Evolutionary conservation across 2,888 invertebrate genomes (phyloP).

Genomic region (Ischnus inquisitorius): DNA sequence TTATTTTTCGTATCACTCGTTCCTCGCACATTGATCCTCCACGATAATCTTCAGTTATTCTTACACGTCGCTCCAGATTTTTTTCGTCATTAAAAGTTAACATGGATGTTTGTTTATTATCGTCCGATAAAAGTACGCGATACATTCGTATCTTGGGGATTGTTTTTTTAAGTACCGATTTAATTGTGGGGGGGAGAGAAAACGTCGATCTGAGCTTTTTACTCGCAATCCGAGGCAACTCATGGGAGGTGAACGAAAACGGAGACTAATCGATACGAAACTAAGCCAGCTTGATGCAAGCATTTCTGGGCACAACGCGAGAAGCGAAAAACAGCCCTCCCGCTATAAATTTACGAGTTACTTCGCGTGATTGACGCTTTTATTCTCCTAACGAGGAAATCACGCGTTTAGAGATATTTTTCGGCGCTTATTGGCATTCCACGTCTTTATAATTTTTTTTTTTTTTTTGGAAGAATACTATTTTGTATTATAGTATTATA

Average conservation of each 20-base stretch:
- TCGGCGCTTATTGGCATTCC: constrained; percentile 55
- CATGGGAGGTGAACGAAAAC: not conserved
- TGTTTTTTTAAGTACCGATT: not conserved
- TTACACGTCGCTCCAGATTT: not conserved
- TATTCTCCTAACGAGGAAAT: constrained; percentile 22
- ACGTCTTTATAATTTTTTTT: not conserved
- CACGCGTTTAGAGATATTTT: constrained; percentile 31
- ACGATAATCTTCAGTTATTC: constrained; percentile 46
- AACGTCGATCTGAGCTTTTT: constrained; percentile 12
- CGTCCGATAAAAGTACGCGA: constrained; percentile 23
- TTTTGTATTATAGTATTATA: constrained; percentile 35
- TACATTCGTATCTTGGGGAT: constrained; percentile 7
- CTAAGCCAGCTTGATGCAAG: constrained; percentile 52
- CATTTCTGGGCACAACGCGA: constrained; percentile 36
- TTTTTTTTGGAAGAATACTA: constrained; percentile 38
- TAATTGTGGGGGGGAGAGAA: not conserved
- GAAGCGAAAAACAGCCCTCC: constrained; percentile 20
- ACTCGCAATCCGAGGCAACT: constrained; percentile 14
- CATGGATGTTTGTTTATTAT: constrained; percentile 11
- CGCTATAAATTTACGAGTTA: constrained; percentile 13
- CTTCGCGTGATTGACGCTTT: constrained; percentile 20
- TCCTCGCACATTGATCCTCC: constrained; percentile 37
- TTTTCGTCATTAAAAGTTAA: not conserved
- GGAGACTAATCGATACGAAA: constrained; percentile 3
- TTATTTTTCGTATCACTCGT: constrained; percentile 6